Evolutionary conservation across 2,888 invertebrate genomes (phyloP), one percentile per base, ranked within the genome.

Genomic region (Drosophila nr. fundita): DNA sequence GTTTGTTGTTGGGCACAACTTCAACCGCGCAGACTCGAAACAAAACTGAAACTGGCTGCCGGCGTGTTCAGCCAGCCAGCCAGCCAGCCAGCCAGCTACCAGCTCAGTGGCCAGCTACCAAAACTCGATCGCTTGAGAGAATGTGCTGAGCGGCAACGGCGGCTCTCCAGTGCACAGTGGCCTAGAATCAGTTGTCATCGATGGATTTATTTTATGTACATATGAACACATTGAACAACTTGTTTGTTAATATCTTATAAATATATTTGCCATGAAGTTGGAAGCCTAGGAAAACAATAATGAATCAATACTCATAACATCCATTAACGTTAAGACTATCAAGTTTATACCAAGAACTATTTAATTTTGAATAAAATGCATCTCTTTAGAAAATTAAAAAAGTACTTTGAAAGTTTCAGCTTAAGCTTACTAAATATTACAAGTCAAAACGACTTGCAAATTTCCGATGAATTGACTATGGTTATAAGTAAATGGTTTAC

Each of bases 111-210:
- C 30, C 64, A 75, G 72, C 78, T 79, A 78, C 78, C 78, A 87
- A 83, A 84, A 84, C 85, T 84, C 83, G 87, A 84, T 84, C 85
- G 83, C 75, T 80, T 69, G 82, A 79, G 86, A 85, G 88, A 87
- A 84, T 75, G 68, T 71, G 75, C 73, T 66, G 80, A 84, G 78
- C 72, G 71, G 6, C 21, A 24, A 32, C 36, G 24, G 18, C 53
- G 49, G 48, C 74, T 60, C 76, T 64, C 42, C 79, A 45, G 69
- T 62, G 79, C 80, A 78, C 78, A 78, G 78, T 78, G 80, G 79
- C 48, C 68, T 53, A 75, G 55, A 75, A 72, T 53, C n/a, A 34
- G 32, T 49, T 40, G 18, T 2, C 8, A 61, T 29, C 21, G 18
- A 32, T 45, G 21, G 15, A 48, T 54, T 54, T 45, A 15, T 55